Base-by-base conservation (phyloP, 2,797 vertebrate genomes). In the Lycodopsis pacificus region DNA sequence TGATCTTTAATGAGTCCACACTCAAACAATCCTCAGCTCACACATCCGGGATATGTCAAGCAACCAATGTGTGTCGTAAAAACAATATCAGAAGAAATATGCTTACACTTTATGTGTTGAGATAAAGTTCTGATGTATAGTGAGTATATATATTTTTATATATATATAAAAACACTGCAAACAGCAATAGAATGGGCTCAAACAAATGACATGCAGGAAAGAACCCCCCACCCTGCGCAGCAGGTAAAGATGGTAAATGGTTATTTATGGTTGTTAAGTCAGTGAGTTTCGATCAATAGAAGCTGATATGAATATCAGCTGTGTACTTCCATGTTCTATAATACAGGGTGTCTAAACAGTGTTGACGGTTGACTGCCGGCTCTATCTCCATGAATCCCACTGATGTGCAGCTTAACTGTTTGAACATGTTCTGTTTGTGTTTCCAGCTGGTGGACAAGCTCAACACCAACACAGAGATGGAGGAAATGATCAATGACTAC, bases 401-500 rank as follows among this genome's bases (percentile, higher is more conserved):
- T 48, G 46, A 36, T n/a, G 9, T 32, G 17, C 17, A 36, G 15
- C 12, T 44, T 27, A 1, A 46, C 44, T 34, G 19, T 51, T 75
- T 51, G 49, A 32, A 13, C 12, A 27, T 49, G 0, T 63, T 20
- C 19, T 74, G 77, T 62, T 89, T 89, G 12, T 90, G 90, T 91
- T 90, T 65, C 1, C 49, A 99, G 98, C 92, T 99, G 82, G 96
- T 99, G 73, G 97, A 99, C 94, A 98, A 98, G 80, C 95, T 99
- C 89, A 99, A 99, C 91, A 99, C 97, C 46, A 97, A 96, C 92
- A 97, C 95, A 0, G 98, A 99, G 85, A 97, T 96, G 93, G 96
- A 98, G 71, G 97, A 99, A 90, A 96, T 99, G 78, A 94, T 96
- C 83, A 95, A 89, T 62, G 96, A 98, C 91, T 97, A 96, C 88